These are phyloP conservation scores for Danio tinwini DNA, from an alignment of 2,797 vertebrate genomes.

Conservation along the genomic window DNA sequence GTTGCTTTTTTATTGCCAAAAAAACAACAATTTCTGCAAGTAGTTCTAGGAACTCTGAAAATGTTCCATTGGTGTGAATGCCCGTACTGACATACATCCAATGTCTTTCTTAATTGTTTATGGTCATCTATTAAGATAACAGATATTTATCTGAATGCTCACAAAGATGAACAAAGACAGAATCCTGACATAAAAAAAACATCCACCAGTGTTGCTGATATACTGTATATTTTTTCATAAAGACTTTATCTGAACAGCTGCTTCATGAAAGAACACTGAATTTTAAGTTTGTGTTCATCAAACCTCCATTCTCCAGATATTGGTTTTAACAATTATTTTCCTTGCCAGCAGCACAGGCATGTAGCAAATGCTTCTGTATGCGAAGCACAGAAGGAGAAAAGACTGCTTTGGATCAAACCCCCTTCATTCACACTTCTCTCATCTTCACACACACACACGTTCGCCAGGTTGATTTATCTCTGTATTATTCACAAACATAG, in stretches of 20 bases:
- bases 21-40: too few species aligned
- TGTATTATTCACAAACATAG: constrained; percentile 26
- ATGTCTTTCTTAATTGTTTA: too few species aligned
- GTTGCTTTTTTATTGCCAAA: too few species aligned
- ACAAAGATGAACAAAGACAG: too few species aligned
- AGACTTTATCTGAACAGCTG: not conserved
- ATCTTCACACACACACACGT: not conserved
- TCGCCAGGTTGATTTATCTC: not conserved
- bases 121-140: too few species aligned
- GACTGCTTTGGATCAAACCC: constrained; percentile 33
- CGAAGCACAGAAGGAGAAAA: constrained; percentile 35
- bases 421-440: constrained; percentile 22
- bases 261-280: not conserved
- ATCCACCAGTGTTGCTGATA: too few species aligned
- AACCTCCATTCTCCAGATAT: not conserved
- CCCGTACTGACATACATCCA: too few species aligned
- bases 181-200: too few species aligned
- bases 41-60: too few species aligned
- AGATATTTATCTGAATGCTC: too few species aligned
- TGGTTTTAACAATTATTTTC: not conserved
- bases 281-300: not conserved
- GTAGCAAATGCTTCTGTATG: constrained; percentile 32
- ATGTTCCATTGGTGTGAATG: too few species aligned
- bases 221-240: not conserved
- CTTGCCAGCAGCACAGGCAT: not conserved